A percentile compares a stretch with the other conserved stretches of the same genome.
Conservation (phyloP, 2,888 invertebrate genomes). For the Celastrina argiolus region DNA sequence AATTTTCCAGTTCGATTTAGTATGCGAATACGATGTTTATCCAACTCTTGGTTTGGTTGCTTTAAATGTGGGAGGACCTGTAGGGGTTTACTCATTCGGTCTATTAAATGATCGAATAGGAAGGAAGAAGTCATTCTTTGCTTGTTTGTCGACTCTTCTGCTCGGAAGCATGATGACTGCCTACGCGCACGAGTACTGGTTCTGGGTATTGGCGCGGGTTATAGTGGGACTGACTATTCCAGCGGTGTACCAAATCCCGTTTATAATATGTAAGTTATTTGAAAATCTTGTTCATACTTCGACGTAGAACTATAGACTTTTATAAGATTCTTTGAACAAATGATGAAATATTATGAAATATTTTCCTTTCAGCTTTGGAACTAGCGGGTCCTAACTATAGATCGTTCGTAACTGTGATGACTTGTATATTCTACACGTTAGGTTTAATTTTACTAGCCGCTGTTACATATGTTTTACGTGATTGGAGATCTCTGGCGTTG, state of each 20-base stretch:
- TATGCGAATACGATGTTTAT: constrained; percentile 91
- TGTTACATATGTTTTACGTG: constrained; percentile 89
- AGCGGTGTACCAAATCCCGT: constrained; percentile 95
- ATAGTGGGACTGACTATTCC: constrained; percentile 95
- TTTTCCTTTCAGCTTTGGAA: constrained; percentile 83
- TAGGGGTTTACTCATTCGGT: constrained; percentile 93
- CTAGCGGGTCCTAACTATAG: constrained; percentile 93
- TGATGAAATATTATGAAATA: no score
- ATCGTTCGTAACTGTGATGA: constrained; percentile 94
- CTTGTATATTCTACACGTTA: constrained; percentile 92
- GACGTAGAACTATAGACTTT: no score
- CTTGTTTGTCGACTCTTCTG: constrained; percentile 89
- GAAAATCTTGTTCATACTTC: neutral
- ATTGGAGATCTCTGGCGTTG: constrained; percentile 89
- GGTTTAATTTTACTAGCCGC: constrained; percentile 89
- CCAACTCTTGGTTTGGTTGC: constrained; percentile 92
- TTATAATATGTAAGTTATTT: constrained; percentile 89
- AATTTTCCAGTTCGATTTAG: constrained; percentile 88
- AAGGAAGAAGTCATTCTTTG: constrained; percentile 89
- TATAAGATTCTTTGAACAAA: no score
- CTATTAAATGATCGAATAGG: constrained; percentile 92
- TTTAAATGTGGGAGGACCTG: constrained; percentile 91
- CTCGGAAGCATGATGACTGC: constrained; percentile 89
- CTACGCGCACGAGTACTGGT: constrained; percentile 86
- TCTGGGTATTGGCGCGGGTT: constrained; percentile 88